These are phyloP conservation scores for Eidolon dupreanum DNA, from an alignment of 2,797 vertebrate genomes.

Conservation along the genomic window DNA sequence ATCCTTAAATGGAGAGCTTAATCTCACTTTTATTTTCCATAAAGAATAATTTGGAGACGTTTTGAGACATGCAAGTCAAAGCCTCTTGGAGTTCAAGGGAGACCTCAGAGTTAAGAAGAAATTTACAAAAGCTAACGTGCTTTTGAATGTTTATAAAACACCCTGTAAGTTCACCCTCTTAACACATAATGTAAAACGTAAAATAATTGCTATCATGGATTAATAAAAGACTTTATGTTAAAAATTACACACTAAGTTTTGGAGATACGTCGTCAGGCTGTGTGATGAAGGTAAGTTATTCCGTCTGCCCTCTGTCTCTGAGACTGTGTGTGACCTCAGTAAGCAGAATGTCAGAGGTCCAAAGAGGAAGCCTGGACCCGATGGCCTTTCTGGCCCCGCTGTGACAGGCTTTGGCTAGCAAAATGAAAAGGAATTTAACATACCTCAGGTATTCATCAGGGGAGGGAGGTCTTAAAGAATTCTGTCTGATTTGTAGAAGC, in stretches of 20 bases:
- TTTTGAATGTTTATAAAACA: background rate
- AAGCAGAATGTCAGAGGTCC: background rate
- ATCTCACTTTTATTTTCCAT: constrained; percentile 45
- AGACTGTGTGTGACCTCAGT: background rate
- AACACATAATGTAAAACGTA: background rate
- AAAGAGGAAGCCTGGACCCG: background rate
- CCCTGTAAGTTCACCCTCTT: background rate
- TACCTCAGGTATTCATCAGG: background rate
- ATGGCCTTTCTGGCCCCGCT: background rate
- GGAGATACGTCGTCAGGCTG: background rate
- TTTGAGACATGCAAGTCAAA: background rate
- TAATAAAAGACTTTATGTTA: background rate
- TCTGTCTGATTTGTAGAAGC: background rate
- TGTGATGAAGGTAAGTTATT: background rate
- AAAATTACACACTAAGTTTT: background rate
- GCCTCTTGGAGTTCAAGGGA: background rate
- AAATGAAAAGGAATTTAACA: background rate
- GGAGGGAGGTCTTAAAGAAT: too few species aligned
- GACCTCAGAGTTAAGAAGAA: background rate
- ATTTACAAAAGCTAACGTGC: background rate
- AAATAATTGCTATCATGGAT: background rate
- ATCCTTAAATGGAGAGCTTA: constrained; percentile 4
- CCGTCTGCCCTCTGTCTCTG: background rate
- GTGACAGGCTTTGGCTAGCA: background rate
- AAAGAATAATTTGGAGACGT: constrained; percentile 29